phyloP scores from a whole-genome alignment of 2,797 vertebrate genomes.

The Trematomus bernacchii region DNA sequence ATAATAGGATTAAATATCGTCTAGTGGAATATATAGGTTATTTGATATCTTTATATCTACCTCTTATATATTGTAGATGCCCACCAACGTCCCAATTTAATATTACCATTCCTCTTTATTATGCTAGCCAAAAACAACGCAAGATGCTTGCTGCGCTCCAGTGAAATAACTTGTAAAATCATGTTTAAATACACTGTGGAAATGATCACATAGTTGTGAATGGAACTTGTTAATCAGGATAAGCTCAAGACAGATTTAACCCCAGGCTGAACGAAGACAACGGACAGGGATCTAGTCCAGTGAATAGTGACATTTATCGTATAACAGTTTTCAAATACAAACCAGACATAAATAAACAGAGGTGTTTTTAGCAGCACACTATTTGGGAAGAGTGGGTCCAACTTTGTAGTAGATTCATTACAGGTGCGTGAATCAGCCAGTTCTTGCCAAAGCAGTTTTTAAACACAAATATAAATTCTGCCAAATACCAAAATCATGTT shows the following conservation, averaged over 20 bases:
- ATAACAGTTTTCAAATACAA: background rate
- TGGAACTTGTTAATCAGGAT: constrained; percentile 20
- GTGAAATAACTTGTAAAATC: constrained; percentile 6
- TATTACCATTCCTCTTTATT: background rate
- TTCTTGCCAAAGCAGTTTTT: background rate
- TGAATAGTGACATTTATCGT: too few relatives aligned
- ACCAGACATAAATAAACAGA: background rate
- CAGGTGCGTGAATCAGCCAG: background rate
- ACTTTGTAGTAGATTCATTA: constrained; percentile 5
- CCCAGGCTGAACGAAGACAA: constrained; percentile 33
- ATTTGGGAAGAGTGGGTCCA: background rate
- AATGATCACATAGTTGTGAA: constrained; percentile 20
- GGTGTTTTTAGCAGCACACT: background rate
- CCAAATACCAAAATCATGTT: background rate
- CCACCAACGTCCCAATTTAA: background rate
- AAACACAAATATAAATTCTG: background rate
- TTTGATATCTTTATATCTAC: background rate
- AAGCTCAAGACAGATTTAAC: constrained; percentile 29
- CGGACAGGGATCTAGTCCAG: background rate
- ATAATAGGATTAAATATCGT: background rate
- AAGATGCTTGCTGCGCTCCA: background rate
- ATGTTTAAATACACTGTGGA: background rate
- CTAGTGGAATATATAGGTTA: background rate
- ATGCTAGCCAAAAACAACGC: background rate
- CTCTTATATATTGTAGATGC: background rate